Evolutionary conservation across 2,888 invertebrate genomes (phyloP), one percentile per base, ranked within the genome.

Genomic region (Bhutanitis thaidina): DNA sequence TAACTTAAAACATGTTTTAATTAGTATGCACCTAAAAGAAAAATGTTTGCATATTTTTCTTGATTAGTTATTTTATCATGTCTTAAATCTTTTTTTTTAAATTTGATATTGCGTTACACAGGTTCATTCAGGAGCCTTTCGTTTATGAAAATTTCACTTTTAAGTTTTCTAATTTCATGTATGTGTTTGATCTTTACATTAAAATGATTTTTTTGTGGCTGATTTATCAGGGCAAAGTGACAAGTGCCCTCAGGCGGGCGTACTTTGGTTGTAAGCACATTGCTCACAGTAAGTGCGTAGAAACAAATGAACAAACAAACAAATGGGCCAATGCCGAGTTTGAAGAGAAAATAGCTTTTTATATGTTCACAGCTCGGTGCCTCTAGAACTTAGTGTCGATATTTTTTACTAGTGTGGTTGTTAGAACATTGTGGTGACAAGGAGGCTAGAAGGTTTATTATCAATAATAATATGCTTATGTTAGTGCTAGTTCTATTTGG

Each of bases 281-380:
- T 74, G 90, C 90, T 72, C 89, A 88, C 89, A 90, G 90, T 90
- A 90, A 90, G 90, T 89, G 73, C 72, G 80, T 88, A 88, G 87
- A 65, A 53, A 63, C 60, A 53, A 56, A 45, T 53, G 43, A 53
- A 43, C 47, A 51, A 51, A 44, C 52, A n/a, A 29, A 36, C 48
- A 35, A 48, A 65, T 63, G 58, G 57, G 56, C 53, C 45, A 57
- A 49, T 43, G 49, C 56, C 57, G 43, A 51, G 40, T 55, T 32
- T 43, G 29, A 39, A n/a, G 40, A 53, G 45, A 45, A 46, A 40
- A 52, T 62, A 62, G 59, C 54, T 56, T 59, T 58, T 58, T 52
- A 53, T 55, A 58, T 53, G 55, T 59, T 56, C 48, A 57, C 57
- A 49, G 61, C 60, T 62, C 57, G 56, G 57, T 58, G 60, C 65